phyloP scores from a whole-genome alignment of 2,113 vertebrate genomes.

The Sprattus sprattus region DNA sequence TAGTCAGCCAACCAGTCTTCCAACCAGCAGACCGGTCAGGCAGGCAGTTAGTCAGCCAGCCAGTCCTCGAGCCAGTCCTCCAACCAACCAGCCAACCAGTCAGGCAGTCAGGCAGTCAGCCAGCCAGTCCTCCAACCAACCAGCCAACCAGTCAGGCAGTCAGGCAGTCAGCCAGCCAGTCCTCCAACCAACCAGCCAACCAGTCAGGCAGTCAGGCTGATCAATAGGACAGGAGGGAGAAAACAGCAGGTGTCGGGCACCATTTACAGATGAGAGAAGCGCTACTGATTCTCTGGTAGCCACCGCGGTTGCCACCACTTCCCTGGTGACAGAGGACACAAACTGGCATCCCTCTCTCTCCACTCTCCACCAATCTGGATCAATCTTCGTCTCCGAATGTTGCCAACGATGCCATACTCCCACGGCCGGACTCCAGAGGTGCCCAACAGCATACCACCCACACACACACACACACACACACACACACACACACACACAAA shows the following conservation, averaged over 20 bases:
- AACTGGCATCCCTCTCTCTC: conserved; percentile 7
- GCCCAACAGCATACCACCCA: too few species aligned
- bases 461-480: too few species aligned
- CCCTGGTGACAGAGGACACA: neutral
- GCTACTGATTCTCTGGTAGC: neutral
- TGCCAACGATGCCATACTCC: neutral
- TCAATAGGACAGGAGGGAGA: neutral
- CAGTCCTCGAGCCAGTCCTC: too few species aligned
- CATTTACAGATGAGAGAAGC: neutral
- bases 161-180: neutral
- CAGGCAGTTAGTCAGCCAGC: too few species aligned
- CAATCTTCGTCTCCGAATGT: neutral
- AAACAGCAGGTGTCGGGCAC: neutral
- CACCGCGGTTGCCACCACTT: neutral
- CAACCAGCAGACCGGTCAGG: too few species aligned
- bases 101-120: too few species aligned
- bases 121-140: too few species aligned
- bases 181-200: neutral
- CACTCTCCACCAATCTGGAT: neutral
- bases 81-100: too few species aligned
- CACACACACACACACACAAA: neutral
- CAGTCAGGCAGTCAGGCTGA: neutral
- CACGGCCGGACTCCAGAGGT: neutral
- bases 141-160: neutral
- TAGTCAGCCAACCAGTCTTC: too few species aligned